These are phyloP conservation scores for Dusona sp. DNA, from an alignment of 2,888 invertebrate species.

Conservation along the genomic window DNA sequence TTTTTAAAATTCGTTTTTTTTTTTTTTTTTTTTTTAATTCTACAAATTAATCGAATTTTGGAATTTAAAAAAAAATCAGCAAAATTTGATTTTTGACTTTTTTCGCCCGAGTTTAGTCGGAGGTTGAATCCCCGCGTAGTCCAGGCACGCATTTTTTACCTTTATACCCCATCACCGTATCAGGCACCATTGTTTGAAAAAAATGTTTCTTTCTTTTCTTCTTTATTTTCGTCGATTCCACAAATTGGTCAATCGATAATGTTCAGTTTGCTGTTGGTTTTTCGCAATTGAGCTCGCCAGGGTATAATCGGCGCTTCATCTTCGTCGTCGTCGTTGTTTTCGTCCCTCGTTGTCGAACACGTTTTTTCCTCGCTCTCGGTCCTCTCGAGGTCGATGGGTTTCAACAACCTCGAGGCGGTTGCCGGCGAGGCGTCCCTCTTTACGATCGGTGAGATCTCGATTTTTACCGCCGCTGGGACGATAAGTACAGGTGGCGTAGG, in stretches of 20 bases:
- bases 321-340: constrained; percentile 84
- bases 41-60: background rate
- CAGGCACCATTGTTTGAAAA: constrained; percentile 7
- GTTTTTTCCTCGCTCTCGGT: constrained; percentile 72
- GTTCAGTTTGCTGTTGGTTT: constrained; percentile 95
- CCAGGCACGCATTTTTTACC: constrained; percentile 5
- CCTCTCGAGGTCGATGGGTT: constrained; percentile 75
- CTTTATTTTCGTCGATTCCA: background rate
- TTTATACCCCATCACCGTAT: constrained; percentile 10
- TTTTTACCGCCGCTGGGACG: constrained; percentile 70
- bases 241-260: constrained; percentile 87
- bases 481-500: constrained; percentile 57
- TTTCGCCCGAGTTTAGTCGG: background rate
- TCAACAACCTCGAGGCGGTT: constrained; percentile 75
- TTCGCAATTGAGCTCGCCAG: constrained; percentile 95
- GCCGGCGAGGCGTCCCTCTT: constrained; percentile 74
- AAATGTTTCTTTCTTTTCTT: background rate
- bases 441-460: constrained; percentile 71
- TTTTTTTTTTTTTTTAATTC: no score
- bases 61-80: background rate
- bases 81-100: background rate
- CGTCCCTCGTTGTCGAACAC: constrained; percentile 73
- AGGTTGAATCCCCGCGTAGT: constrained; percentile 1
- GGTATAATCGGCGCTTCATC: constrained; percentile 92
- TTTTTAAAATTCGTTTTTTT: background rate